Evolutionary conservation across 2,797 vertebrate genomes (phyloP).

Genomic region (Bovichtus diacanthus): DNA sequence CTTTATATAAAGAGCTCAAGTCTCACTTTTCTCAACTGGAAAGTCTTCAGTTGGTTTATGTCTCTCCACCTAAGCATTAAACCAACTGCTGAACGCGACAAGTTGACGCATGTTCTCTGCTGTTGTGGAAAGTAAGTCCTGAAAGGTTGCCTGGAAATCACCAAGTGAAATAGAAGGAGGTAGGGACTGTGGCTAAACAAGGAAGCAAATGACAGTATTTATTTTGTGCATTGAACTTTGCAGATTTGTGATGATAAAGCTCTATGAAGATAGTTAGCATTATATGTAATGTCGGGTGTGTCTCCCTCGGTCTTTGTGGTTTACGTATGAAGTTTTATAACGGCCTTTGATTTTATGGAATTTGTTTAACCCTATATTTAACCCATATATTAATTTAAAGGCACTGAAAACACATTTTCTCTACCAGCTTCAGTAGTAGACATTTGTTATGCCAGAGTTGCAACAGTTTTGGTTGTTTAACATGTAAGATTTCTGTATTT

Average conservation of each 20-base stretch:
- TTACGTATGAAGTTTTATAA: background rate
- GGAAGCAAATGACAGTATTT: background rate
- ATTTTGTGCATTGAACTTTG: background rate
- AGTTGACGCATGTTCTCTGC: constrained; percentile 43
- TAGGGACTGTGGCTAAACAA: background rate
- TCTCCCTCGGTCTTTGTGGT: background rate
- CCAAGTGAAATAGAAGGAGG: constrained; percentile 14
- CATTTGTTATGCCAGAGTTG: background rate
- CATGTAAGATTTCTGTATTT: background rate
- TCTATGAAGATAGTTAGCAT: background rate
- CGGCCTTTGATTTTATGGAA: background rate
- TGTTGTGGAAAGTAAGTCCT: constrained; percentile 12
- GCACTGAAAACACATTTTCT: background rate
- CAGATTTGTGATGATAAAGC: background rate
- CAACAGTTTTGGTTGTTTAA: background rate
- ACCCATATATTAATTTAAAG: background rate
- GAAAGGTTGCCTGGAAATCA: constrained; percentile 36
- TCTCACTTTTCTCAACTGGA: constrained; percentile 16
- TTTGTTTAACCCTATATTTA: background rate
- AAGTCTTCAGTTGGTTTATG: constrained; percentile 23
- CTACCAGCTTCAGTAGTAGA: background rate
- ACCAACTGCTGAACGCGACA: constrained; percentile 29
- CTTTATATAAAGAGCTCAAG: background rate
- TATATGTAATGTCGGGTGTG: background rate
- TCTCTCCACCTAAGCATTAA: constrained; percentile 30